phyloP scores from a whole-genome alignment of 2,113 vertebrate genomes.

The Pteronura brasiliensis region DNA sequence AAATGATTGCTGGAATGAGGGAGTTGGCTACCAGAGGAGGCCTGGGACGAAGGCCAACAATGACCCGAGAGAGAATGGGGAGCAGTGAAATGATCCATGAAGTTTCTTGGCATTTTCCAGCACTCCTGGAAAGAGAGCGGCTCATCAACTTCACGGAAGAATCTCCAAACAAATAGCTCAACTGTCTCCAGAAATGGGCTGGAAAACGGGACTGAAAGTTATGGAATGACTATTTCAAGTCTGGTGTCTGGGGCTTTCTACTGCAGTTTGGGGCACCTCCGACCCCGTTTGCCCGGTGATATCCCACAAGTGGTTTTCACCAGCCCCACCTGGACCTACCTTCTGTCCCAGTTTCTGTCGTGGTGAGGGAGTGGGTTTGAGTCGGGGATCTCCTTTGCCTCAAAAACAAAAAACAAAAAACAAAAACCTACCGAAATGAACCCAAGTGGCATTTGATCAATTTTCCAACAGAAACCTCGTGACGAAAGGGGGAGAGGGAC shows the following conservation, averaged over 20 bases:
- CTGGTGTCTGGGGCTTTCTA: neutral
- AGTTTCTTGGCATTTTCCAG: constrained; percentile 71
- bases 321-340: neutral
- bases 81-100: constrained; percentile 65
- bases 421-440: neutral
- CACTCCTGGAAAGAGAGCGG: constrained; percentile 75
- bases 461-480: neutral
- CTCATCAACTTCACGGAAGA: constrained; percentile 70
- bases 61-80: constrained; percentile 68
- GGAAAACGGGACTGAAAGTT: constrained; percentile 41
- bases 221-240: constrained; percentile 26
- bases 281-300: neutral
- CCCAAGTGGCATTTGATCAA: neutral
- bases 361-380: neutral
- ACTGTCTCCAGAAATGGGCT: constrained; percentile 59
- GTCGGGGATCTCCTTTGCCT: neutral
- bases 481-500: neutral
- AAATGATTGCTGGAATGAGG: constrained; percentile 77
- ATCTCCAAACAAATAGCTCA: constrained; percentile 71
- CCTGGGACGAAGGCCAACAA: constrained; percentile 69
- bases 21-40: constrained; percentile 71
- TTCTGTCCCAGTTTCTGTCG: neutral
- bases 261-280: neutral
- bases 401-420: neutral
- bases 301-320: neutral